Evolutionary conservation across 37 sponge, comb jelly and placozoan species (phyloP), one percentile per base, ranked within the genome.

Genomic region (Dysidea cf. avara): DNA sequence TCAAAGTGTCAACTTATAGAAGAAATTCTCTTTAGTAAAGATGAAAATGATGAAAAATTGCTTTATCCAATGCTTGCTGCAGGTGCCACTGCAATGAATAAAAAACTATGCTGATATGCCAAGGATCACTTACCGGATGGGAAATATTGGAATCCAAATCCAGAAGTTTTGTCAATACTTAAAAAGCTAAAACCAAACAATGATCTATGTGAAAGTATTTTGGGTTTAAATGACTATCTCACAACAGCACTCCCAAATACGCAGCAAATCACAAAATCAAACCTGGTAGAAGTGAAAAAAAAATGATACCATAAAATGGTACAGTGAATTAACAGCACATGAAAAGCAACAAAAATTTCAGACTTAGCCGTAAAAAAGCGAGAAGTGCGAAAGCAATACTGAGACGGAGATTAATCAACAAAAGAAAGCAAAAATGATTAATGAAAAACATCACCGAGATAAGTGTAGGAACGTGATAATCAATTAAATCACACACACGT

Each of bases 81-180:
- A 20, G 80, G 71, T 20, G 71, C 59, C 1, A 7, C 31, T 17
- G 32, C 6, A 29, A 79, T 79, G 80, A 2, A 60, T 1, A 38
- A 61, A 37, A 79, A 79, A 35, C 47, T 69, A 1, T 0, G 5
- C 14, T 1, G 1, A 1, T 79, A 79, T 43, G 71, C 71, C 2
- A 28, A 43, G 17, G 60, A 24, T 47, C 70, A 60, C 7, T 39
- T 79, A 29, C 80, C 80, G 24, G 80, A 70, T 21, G 80, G 80
- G 17, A 61, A 46, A 1, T 69, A 69, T 33, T 79, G 80, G 80
- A 29, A 79, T 25, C 78, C 78, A 18, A 56, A 24, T 34, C 47
- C 58, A 1, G 68, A 31, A 25, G 49, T 67, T 37, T 3, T 56
- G 29, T 21, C 58, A 0, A 59, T 61, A 20, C 53, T 79, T 1